Evolutionary conservation across 1,140 invertebrate genomes (phyloP).

Genomic region (Zaprionus taronus): DNA sequence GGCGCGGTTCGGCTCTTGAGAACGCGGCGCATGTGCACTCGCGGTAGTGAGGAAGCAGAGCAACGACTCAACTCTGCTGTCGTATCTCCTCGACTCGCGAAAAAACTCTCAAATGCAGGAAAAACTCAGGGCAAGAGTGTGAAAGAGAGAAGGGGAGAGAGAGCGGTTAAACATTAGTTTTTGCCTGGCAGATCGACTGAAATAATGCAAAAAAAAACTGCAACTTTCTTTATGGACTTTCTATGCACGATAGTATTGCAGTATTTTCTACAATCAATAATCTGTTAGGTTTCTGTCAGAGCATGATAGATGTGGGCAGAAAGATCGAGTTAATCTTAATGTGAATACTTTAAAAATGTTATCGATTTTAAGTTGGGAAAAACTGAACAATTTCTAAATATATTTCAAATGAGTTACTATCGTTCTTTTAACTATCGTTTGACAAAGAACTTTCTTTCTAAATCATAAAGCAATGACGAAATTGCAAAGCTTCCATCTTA

Average conservation of each 20-base stretch:
- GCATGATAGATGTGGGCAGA: not conserved
- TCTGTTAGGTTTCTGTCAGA: not conserved
- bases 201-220: not conserved
- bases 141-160: not conserved
- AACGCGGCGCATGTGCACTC: constrained; percentile 40
- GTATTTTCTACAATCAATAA: constrained; percentile 7
- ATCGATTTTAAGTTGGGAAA: not conserved
- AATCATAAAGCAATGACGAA: too few relatives aligned
- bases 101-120: constrained; percentile 10
- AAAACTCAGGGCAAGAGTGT: not conserved
- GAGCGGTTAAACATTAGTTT: not conserved
- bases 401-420: not conserved
- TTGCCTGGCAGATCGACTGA: not conserved
- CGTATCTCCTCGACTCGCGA: not conserved
- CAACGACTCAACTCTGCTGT: not conserved
- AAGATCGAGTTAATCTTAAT: not conserved
- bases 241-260: constrained; percentile 1
- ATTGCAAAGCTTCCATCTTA: too few relatives aligned
- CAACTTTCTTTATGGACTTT: constrained; percentile 1
- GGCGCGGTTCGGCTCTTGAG: constrained; percentile 23
- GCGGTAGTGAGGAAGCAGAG: not conserved
- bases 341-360: not conserved
- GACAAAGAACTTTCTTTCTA: too few relatives aligned
- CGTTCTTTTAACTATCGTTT: not conserved
- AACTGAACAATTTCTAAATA: not conserved